Evolutionary conservation across 2,888 invertebrate species (phyloP).

Genomic region (Sinodicranocentrus sp.): DNA sequence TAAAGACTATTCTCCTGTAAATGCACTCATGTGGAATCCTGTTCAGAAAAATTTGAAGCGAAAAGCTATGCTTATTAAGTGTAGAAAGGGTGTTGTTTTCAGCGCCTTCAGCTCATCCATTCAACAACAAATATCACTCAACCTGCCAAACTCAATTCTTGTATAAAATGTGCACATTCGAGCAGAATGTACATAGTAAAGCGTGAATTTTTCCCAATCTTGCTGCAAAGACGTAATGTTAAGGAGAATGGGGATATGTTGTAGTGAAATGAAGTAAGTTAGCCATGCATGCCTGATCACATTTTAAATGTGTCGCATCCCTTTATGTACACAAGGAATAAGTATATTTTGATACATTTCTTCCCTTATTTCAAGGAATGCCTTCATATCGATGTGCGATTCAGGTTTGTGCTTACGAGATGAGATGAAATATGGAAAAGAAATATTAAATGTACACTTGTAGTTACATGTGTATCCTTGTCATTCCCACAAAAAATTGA

Average conservation of each 20-base stretch:
- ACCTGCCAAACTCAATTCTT: slow-evolving; percentile 55
- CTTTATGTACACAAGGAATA: slow-evolving; percentile 27
- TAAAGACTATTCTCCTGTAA: slow-evolving; percentile 40
- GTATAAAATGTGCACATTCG: slow-evolving; percentile 2
- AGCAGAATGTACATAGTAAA: background rate
- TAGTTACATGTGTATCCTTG: slow-evolving; percentile 15
- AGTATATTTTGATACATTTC: background rate
- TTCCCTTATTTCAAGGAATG: no score
- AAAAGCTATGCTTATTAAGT: slow-evolving; percentile 33
- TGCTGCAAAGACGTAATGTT: no score
- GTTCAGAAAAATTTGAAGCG: slow-evolving; percentile 16
- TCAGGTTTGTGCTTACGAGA: no score
- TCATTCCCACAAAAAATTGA: slow-evolving; percentile 24
- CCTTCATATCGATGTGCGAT: no score
- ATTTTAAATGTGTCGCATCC: slow-evolving; percentile 18
- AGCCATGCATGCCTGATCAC: slow-evolving; percentile 34
- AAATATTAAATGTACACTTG: no score
- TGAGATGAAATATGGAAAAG: no score
- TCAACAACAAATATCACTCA: slow-evolving; percentile 64
- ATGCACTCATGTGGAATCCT: slow-evolving; percentile 26
- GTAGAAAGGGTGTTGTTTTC: slow-evolving; percentile 75
- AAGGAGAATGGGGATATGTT: slow-evolving; percentile 14
- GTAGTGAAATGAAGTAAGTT: slow-evolving; percentile 40
- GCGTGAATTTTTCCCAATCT: slow-evolving; percentile 15
- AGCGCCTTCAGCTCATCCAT: slow-evolving; percentile 69